phyloP scores from a whole-genome alignment of 2,888 invertebrate species.

The Tortrix viridana region DNA sequence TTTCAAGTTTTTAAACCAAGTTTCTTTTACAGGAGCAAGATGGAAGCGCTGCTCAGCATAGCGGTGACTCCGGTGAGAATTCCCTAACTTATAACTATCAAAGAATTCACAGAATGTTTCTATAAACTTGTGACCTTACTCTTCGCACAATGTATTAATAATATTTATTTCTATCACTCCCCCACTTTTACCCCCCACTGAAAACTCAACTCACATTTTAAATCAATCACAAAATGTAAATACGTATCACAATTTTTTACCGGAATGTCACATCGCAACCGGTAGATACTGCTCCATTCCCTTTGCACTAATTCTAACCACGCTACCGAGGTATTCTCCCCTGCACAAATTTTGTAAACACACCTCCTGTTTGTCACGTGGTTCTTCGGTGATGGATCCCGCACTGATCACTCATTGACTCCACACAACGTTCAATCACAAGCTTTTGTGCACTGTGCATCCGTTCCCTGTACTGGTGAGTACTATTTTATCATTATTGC shows the following conservation, averaged over 20 bases:
- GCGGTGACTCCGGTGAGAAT: conserved; percentile 60
- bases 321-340: background rate
- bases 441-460: conserved; percentile 43
- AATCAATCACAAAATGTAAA: conserved; percentile 14
- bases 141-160: conserved; percentile 31
- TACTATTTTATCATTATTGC: conserved; percentile 38
- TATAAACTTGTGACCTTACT: conserved; percentile 22
- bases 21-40: conserved; percentile 66
- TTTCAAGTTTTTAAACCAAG: conserved; percentile 4
- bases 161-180: conserved; percentile 24
- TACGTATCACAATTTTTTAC: conserved; percentile 19
- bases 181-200: conserved; percentile 19
- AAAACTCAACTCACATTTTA: conserved; percentile 8
- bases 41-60: conserved; percentile 56
- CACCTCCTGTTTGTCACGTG: conserved; percentile 31
- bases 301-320: conserved; percentile 13
- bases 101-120: conserved; percentile 3
- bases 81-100: conserved; percentile 5
- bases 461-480: conserved; percentile 42
- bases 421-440: conserved; percentile 41
- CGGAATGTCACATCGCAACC: conserved; percentile 20
- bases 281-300: conserved; percentile 14
- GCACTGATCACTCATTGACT: conserved; percentile 44
- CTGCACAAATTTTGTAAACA: conserved; percentile 33
- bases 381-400: conserved; percentile 43